Percentiles rank a stretch among this genome's conserved stretches.
Evolutionary conservation across 2,797 vertebrate species (phyloP).

Genomic region (Catostomus latipinnis): DNA sequence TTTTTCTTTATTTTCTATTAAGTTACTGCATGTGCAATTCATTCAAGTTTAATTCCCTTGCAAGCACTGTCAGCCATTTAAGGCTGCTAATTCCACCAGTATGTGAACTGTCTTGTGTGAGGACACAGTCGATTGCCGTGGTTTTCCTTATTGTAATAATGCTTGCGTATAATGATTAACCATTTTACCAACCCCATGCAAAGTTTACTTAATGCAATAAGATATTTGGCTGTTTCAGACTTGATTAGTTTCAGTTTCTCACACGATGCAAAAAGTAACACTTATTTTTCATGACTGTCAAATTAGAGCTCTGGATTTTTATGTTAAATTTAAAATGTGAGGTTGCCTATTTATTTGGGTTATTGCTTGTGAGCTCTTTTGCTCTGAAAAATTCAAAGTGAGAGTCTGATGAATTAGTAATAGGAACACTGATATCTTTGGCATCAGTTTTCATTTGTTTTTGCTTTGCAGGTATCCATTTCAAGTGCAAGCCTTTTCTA

Average conservation of each 20-base stretch:
- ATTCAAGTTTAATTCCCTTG: constrained; percentile 1
- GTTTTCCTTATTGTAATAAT: background rate
- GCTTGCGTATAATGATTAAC: background rate
- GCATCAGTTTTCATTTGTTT: constrained; percentile 63
- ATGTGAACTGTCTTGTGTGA: constrained; percentile 2
- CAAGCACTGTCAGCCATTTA: constrained; percentile 25
- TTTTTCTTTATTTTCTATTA: background rate
- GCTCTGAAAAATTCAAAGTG: constrained; percentile 53
- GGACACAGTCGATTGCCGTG: background rate
- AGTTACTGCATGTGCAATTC: background rate
- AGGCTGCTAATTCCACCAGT: background rate
- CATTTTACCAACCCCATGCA: background rate
- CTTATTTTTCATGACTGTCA: background rate
- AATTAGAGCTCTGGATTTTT: background rate
- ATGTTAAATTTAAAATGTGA: background rate
- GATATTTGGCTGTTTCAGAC: background rate
- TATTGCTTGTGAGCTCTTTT: constrained; percentile 2
- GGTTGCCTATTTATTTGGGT: background rate
- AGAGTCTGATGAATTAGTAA: constrained; percentile 63
- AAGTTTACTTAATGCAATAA: too few species aligned
- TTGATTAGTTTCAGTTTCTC: background rate
- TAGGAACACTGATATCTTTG: constrained; percentile 46
- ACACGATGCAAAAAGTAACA: background rate
- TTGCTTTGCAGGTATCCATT: constrained; percentile 60
- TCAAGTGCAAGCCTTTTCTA: constrained; percentile 41